Base-by-base conservation (phyloP, 2,113 vertebrate species). In the Nycticryphes semicollaris region DNA sequence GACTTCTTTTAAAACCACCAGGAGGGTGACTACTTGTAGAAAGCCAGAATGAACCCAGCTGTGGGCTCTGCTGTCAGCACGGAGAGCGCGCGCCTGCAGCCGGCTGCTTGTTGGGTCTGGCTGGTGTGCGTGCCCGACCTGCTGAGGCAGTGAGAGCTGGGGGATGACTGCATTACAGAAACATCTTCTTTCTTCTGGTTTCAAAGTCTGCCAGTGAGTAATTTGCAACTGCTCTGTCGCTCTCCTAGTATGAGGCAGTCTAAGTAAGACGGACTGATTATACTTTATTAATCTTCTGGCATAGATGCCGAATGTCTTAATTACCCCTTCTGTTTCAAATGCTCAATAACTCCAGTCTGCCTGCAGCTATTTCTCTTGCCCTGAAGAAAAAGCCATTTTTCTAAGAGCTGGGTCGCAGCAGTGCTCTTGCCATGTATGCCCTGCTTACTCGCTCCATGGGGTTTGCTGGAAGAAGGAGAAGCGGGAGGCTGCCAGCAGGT, bases 131-230 rank as follows among this genome's bases (percentile, higher is more conserved):
- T 47, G 74, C 77, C 80, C 6, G 5, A 68, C 84, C 87, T 88
- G 82, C 80, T 0, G 2, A 50, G 41, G 75, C 72, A 63, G 75
- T 9, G 76, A 86, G 86, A 4, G 45, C 83, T 73, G 81, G 41
- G 60, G 74, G 53, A 66, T 75, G 82, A 64, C 70, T 85, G 80
- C 78, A 68, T 76, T 12, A 33, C 74, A 66, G 89, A 95, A 89
- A 84, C 74, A 93, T 90, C 91, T 77, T 60, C 84, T 74, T 74
- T 87, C 30, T 89, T 93, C 79, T 91, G 89, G 3, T 73, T 95
- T 89, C 92, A 79, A 66, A 68, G 47, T 24, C 84, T 57, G 59
- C 74, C 75, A 35, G 63, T 1, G 1, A 50, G 76, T 18, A n/a
- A 64, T 80, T 85, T 87, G 50, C 78, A 89, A 6, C 59, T 60